Evolutionary conservation across 2,113 vertebrate genomes (phyloP), one percentile per base, ranked within the genome.

Genomic region (Rhipidura dahli): DNA sequence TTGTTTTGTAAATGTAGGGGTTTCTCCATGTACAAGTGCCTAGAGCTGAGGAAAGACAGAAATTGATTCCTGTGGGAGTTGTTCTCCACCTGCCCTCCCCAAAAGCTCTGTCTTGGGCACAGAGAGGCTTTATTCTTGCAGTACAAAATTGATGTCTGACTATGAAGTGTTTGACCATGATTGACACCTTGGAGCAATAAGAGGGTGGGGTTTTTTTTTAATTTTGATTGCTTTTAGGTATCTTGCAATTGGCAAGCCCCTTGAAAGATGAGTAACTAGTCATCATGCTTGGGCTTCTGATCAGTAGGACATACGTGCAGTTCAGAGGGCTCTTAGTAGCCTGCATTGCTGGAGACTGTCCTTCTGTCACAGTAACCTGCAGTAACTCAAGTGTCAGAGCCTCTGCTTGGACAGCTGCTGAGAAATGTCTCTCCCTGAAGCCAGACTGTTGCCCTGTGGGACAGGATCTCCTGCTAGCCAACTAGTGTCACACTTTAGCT

Each of bases 141-240:
- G 28, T 19, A n/a, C 28, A 64, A 9, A 76, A 72, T 49, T 9
- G 0, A 9, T 68, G 53, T 54, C n/a, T 94, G 66, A 28, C 49
- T 83, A 8, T 54, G 61, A 82, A 88, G 42, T 30, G 8, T 72
- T 91, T 73, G 50, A 27, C 59, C 30, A 9, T 1, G 0, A 26
- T 23, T 90, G 79, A 61, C 27, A 42, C 45, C 45, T 50, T 69
- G 22, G 23, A 80, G 11, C 57, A 53, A 1, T 47, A 40, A 80
- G 17, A 47, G 40, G 31, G 4, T n/a, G 30, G 9, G 2, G 0
- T n/a, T 9, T 30, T 45, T 28, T 40, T 8, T 30, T 16, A 18
- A 28, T 83, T 89, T 56, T 68, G 10, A 18, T 45, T 65, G 24
- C 11, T 78, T 81, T 57, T 28, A 44, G 39, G 2, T 87, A 13